Evolutionary conservation across 2,113 vertebrate species (phyloP), one percentile per base, ranked within the genome.

Genomic region (Phrynosoma platyrhinos): DNA sequence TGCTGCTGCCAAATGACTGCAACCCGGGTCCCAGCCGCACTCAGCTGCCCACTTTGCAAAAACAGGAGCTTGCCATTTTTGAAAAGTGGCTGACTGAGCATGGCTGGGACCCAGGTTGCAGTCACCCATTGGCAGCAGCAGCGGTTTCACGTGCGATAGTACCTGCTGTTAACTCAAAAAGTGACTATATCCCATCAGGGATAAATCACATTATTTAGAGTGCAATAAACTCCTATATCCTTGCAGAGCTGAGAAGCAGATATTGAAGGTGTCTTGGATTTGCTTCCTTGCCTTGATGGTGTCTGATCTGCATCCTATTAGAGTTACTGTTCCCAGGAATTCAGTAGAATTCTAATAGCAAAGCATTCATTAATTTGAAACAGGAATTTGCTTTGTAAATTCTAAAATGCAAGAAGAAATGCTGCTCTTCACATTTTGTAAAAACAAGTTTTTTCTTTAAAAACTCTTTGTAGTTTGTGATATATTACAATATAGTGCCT

Each of bases 401-500:
- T 36, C 7, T 83, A 53, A 76, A 75, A 27, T 81, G 90, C 82
- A 10, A 85, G 8, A 4, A 87, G 8, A 77, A 80, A 87, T 32
- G 83, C 13, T 69, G 58, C 47, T 58, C 32, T 2, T 0, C 2
- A 23, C 27, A 53, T 84, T 78, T 30, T 55, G 10, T 9, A 23
- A 55, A 87, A 81, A 81, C 27, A 72, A 55, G 14, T 81, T 18
- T 16, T 75, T 78, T 55, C 53, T 87, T 87, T 82, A 23, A 42
- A 75, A 76, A 88, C 66, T 42, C 87, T 53, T 5, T 5, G 42
- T 52, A 85, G 85, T 84, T 89, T 40, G 90, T 88, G 87, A 68
- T 84, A 20, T 76, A 90, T 74, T 86, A 91, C 30, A 55, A 88
- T 68, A 68, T 71, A 83, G 78, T 88, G 78, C 77, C 86, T 91